A percentile compares a stretch with the other conserved stretches of the same genome.
These are phyloP conservation scores for Willisornis vidua DNA, from an alignment of 2,113 vertebrate genomes.

Conservation along the genomic window DNA sequence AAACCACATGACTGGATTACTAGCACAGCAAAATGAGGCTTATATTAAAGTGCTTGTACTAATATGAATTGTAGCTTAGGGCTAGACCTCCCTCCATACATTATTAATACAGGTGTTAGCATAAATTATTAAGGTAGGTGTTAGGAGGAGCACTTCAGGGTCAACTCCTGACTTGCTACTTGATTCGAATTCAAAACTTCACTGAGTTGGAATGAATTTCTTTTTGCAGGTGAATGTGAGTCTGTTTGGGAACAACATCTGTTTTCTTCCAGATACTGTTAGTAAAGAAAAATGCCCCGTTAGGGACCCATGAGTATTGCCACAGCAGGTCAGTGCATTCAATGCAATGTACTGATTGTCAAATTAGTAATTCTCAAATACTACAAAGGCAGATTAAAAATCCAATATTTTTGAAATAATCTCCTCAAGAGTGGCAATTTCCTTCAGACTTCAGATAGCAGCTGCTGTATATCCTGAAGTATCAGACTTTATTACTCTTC, in stretches of 20 bases:
- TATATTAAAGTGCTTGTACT: neutral
- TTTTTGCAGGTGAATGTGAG: neutral
- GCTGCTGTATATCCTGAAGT: neutral
- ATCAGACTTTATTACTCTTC: neutral
- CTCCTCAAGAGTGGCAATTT: neutral
- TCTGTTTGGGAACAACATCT: neutral
- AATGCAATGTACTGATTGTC: neutral
- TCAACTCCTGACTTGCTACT: neutral
- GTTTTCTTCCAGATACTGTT: neutral
- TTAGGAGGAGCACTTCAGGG: constrained; percentile 13
- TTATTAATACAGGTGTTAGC: neutral
- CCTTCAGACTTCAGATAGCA: neutral
- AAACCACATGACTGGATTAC: neutral
- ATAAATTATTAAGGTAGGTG: neutral
- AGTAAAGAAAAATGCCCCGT: neutral
- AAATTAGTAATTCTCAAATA: neutral
- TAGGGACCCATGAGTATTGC: neutral
- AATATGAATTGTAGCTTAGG: neutral
- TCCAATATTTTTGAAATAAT: neutral
- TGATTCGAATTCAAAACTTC: constrained; percentile 22
- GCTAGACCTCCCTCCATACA: neutral
- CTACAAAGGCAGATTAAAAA: neutral
- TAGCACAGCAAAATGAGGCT: neutral
- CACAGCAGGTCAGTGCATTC: neutral
- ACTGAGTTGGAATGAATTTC: neutral